These are phyloP conservation scores for Nasua narica DNA, from an alignment of 2,797 vertebrate genomes.

Conservation along the genomic window DNA sequence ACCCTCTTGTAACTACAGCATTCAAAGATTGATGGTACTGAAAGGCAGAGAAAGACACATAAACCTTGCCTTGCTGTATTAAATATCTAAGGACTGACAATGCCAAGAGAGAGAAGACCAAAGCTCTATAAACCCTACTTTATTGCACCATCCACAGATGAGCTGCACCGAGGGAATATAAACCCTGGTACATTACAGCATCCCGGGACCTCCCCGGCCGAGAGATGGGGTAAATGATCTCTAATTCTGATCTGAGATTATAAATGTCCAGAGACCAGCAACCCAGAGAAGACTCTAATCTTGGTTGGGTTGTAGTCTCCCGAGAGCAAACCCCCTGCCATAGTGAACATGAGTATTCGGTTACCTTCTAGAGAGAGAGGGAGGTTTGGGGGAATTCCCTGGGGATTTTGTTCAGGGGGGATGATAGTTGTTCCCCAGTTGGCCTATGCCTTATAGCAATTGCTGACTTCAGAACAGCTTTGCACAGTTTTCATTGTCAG, in stretches of 20 bases:
- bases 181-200: conserved; percentile 78
- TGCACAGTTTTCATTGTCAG: not conserved
- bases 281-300: conserved; percentile 78
- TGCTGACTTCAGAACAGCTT: not conserved
- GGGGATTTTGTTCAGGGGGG: conserved; percentile 20
- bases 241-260: conserved; percentile 80
- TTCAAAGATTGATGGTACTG: conserved; percentile 81
- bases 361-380: conserved; percentile 68
- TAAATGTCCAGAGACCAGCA: conserved; percentile 79
- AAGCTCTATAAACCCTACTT: conserved; percentile 84
- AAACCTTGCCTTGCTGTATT: conserved; percentile 83
- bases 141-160: conserved; percentile 81
- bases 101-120: conserved; percentile 80
- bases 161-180: conserved; percentile 78
- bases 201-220: conserved; percentile 68
- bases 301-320: conserved; percentile 78
- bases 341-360: conserved; percentile 64
- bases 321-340: conserved; percentile 72
- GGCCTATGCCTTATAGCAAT: not conserved
- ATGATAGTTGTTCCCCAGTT: conserved; percentile 48
- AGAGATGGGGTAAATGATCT: conserved; percentile 72
- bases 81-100: conserved; percentile 82
- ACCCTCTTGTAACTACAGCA: conserved; percentile 75
- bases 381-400: not conserved
- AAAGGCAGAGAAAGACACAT: conserved; percentile 76